phyloP scores from a whole-genome alignment of 2,888 invertebrate species.

The Macrosiphum euphorbiae region DNA sequence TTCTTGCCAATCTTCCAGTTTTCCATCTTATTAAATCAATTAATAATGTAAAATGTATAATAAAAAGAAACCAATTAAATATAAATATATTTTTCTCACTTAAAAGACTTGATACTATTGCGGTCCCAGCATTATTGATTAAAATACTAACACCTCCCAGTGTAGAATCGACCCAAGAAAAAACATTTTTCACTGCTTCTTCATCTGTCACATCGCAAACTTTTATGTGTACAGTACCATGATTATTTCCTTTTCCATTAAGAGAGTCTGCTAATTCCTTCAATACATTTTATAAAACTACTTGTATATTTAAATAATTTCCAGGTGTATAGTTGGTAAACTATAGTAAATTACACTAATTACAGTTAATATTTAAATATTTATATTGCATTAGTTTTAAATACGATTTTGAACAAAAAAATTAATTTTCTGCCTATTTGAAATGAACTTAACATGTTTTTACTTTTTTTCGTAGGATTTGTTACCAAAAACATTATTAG shows the following conservation, averaged over 20 bases:
- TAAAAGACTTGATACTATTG: not conserved
- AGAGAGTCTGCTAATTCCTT: constrained; percentile 22
- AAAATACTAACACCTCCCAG: constrained; percentile 35
- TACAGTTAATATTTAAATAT: not conserved
- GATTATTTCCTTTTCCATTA: not conserved
- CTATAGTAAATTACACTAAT: not conserved
- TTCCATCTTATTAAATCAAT: constrained; percentile 32
- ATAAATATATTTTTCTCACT: constrained; percentile 4
- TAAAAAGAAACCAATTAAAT: not conserved
- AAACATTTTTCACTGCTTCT: constrained; percentile 36
- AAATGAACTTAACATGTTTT: not conserved
- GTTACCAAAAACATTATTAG: not conserved
- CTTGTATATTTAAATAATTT: not conserved
- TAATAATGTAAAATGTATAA: not conserved
- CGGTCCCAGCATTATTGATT: constrained; percentile 36
- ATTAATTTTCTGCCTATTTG: not conserved
- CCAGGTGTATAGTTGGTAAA: not conserved
- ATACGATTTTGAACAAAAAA: not conserved
- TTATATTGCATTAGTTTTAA: not conserved
- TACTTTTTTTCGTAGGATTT: not conserved
- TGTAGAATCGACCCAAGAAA: constrained; percentile 25
- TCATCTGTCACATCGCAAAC: constrained; percentile 37
- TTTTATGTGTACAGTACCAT: constrained; percentile 4
- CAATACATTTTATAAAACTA: not conserved
- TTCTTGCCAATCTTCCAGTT: constrained; percentile 18